Evolutionary conservation across 1,140 invertebrate species (phyloP), one percentile per base, ranked within the genome.

Genomic region (Coenobita brevimanus): DNA sequence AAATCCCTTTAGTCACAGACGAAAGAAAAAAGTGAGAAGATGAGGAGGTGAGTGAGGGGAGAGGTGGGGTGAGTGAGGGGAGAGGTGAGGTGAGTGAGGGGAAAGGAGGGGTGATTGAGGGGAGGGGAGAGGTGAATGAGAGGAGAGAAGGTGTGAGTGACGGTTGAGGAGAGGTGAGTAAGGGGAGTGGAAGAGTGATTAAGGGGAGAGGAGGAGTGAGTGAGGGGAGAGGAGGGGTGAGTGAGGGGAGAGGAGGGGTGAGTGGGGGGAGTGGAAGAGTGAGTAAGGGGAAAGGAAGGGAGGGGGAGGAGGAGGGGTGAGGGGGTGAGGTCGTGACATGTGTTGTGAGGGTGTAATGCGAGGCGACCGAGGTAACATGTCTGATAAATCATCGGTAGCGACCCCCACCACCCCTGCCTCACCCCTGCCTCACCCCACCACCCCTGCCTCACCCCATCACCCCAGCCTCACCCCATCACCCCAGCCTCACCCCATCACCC

Each of bases 301-400:
- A 27, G 43, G 80, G n/a, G 41, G 3, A 30, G 24, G 17, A 27
- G 30, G 33, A 15, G 15, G 24, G 71, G 57, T 8, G 41, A 54
- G 15, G 54, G 15, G 21, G 50, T 24, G 8, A n/a, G 50, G 67
- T 78, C 83, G 54, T 76, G 73, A 85, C 83, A 85, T 78, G 57
- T 85, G 83, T 85, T 78, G 67, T 67, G 83, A 62, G 54, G 33
- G 71, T 41, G 71, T 84, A 76, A 84, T 33, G n/a, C n/a, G 82
- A 75, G 38, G 69, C 27, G 69, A 50, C 43, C 46, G 15, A 73
- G 82, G 67, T 83, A 71, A 83, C 82, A 15, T 24, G 46, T 41
- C 82, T 15, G 67, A 83, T 83, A 83, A 71, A 83, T 83, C 69
- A 83, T 83, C 36, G 38, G 33, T 76, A 62, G 24, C 82, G 13